These are phyloP conservation scores for Scolopax mira DNA, from an alignment of 2,113 vertebrate genomes.

Conservation along the genomic window DNA sequence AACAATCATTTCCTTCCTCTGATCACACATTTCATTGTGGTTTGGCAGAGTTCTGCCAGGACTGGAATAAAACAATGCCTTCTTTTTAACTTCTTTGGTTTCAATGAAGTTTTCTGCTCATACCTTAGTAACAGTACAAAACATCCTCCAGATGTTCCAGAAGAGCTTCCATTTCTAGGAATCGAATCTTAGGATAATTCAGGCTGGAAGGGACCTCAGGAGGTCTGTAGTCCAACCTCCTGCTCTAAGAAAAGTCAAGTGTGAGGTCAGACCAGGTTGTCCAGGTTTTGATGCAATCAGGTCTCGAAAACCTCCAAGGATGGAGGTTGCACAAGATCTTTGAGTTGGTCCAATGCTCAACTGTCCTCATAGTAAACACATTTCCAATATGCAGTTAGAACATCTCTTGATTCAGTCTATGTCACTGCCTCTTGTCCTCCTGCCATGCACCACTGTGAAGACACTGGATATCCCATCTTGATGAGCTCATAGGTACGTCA, in stretches of 20 bases:
- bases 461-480: background rate
- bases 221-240: background rate
- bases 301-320: background rate
- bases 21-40: background rate
- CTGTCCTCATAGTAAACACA: background rate
- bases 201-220: background rate
- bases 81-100: background rate
- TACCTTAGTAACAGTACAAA: background rate
- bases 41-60: background rate
- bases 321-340: background rate
- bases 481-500: background rate
- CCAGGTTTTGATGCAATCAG: background rate
- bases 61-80: background rate
- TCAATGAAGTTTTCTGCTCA: background rate
- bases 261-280: background rate
- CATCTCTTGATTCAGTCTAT: fast-evolving
- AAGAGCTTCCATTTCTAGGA: background rate
- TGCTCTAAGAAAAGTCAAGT: background rate
- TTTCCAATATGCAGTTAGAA: fast-evolving
- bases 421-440: background rate
- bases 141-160: background rate
- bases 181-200: background rate
- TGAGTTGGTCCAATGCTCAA: background rate
- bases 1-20: background rate
- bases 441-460: fast-evolving